Conservation (phyloP, 2,113 vertebrate species). For the Ursus arctos region DNA sequence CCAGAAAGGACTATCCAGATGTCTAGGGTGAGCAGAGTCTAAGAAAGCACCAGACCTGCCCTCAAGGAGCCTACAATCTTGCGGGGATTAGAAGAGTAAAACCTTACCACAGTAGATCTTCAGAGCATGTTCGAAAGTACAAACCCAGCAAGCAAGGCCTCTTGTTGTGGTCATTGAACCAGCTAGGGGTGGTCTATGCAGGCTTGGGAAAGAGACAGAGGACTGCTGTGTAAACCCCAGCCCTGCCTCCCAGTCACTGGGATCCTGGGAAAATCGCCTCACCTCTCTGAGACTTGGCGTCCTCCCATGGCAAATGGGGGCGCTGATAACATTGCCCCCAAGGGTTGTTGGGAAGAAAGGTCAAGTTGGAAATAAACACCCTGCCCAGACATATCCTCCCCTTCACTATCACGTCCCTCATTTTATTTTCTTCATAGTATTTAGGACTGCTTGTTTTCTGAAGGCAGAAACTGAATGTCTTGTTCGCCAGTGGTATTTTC, state of each 20-base stretch:
- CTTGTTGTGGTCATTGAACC: not conserved
- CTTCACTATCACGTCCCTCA: not conserved
- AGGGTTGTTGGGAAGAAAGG: not conserved
- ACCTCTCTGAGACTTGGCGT: not conserved
- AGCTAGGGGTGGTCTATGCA: not conserved
- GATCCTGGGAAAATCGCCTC: not conserved
- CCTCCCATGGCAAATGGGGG: not conserved
- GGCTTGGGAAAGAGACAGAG: not conserved
- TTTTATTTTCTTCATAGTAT: not conserved
- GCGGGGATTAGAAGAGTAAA: not conserved
- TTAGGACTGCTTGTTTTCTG: not conserved
- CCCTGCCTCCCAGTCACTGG: not conserved
- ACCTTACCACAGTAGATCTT: not conserved
- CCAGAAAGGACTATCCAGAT: no score
- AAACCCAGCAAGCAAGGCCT: rapidly evolving
- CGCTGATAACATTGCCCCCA: not conserved
- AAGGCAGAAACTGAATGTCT: not conserved
- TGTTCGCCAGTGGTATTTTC: not conserved
- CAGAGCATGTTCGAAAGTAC: not conserved
- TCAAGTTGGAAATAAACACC: not conserved
- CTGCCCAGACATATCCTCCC: rapidly evolving
- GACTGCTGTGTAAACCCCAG: not conserved
- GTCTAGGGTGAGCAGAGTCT: not conserved
- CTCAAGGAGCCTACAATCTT: not conserved
- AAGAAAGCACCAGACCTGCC: not conserved